phyloP scores from a whole-genome alignment of 1,140 invertebrate species.

The Zaprionus nigranus region DNA sequence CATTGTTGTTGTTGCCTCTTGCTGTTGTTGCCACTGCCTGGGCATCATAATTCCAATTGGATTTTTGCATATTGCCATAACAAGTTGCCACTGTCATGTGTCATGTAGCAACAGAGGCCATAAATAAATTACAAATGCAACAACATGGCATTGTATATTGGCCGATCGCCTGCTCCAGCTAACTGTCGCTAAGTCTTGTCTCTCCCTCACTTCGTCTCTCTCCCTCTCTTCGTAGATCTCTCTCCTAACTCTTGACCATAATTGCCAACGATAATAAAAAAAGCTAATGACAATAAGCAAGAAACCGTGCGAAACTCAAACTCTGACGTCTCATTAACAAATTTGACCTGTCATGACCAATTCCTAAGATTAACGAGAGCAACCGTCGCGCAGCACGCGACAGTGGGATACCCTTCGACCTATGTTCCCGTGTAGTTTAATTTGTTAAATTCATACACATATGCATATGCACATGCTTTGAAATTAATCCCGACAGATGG shows the following conservation, averaged over 20 bases:
- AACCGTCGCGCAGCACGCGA: no score
- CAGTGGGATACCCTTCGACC: no score
- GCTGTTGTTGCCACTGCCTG: constrained; percentile 44
- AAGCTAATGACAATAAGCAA: constrained; percentile 11
- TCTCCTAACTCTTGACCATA: constrained; percentile 49
- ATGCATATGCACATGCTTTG: no score
- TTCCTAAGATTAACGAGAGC: no score
- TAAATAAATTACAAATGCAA: constrained; percentile 79
- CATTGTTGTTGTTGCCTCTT: constrained; percentile 31
- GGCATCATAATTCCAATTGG: constrained; percentile 81
- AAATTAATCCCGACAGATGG: no score
- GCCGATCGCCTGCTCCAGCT: constrained; percentile 44
- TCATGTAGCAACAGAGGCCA: constrained; percentile 79
- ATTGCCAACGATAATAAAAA: constrained; percentile 76
- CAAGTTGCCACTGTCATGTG: constrained; percentile 81
- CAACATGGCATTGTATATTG: constrained; percentile 76
- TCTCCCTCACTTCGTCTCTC: constrained; percentile 4
- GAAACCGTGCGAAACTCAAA: constrained; percentile 1
- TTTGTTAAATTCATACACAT: no score
- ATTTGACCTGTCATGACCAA: not conserved
- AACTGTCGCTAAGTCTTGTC: constrained; percentile 32
- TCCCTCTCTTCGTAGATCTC: not conserved
- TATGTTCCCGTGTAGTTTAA: no score
- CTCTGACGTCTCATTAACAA: not conserved
- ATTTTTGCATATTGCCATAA: constrained; percentile 82